These are phyloP conservation scores for Schlechtendalia chinensis DNA, from an alignment of 1,140 invertebrate species.

Conservation along the genomic window DNA sequence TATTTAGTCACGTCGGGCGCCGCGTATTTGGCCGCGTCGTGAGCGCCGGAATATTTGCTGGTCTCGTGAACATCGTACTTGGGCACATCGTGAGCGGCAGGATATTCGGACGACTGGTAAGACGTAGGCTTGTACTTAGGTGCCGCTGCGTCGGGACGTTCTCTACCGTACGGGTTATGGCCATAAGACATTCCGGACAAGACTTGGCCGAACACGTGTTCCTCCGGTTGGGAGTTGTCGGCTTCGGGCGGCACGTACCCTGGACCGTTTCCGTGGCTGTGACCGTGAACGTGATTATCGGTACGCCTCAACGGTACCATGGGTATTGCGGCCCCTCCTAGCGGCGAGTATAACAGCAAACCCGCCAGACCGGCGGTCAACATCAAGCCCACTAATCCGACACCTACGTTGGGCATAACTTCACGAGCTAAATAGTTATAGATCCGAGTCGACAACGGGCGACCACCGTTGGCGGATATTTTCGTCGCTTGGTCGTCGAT, in stretches of 20 bases:
- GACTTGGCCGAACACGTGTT: constrained; percentile 71
- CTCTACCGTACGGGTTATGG: constrained; percentile 51
- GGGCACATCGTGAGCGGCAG: constrained; percentile 43
- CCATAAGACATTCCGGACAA: constrained; percentile 61
- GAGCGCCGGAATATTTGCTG: neutral
- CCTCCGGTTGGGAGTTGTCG: constrained; percentile 64
- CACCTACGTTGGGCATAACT: constrained; percentile 75
- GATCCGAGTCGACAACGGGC: constrained; percentile 67
- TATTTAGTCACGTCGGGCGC: neutral
- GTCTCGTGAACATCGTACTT: neutral
- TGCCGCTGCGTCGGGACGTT: constrained; percentile 38
- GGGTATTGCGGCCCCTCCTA: constrained; percentile 60
- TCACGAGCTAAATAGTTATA: constrained; percentile 76
- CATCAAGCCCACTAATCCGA: constrained; percentile 71
- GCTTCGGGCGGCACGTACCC: constrained; percentile 46
- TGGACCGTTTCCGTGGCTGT: neutral
- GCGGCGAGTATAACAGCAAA: constrained; percentile 71
- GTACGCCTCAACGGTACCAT: constrained; percentile 58
- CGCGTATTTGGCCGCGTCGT: neutral
- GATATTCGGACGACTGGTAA: constrained; percentile 48
- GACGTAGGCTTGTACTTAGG: constrained; percentile 50
- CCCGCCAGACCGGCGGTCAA: constrained; percentile 70
- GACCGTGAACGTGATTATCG: constrained; percentile 21
- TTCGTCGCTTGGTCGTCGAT: constrained; percentile 56
- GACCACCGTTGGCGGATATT: constrained; percentile 52